Evolutionary conservation across 2,113 vertebrate species (phyloP), one percentile per base, ranked within the genome.

Genomic region (Strix aluco): DNA sequence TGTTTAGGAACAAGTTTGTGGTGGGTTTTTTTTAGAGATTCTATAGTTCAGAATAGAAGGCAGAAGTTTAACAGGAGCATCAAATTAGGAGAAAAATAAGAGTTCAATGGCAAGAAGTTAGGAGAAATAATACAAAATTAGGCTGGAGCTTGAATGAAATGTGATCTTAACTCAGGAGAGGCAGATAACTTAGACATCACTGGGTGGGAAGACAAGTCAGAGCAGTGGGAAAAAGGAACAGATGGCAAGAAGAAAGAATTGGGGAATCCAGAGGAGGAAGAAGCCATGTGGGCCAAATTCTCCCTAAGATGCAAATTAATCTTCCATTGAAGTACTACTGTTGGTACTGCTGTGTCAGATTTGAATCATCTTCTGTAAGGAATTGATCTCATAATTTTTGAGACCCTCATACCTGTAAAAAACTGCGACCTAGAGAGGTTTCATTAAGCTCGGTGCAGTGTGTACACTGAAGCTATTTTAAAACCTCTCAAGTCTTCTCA

Each of bases 131-230:
- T 55, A n/a, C 2, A 80, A 66, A 90, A 79, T 77, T 40, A 71
- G 21, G 17, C 25, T 88, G 29, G 22, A 84, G 15, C n/a, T 90
- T 80, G 66, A 91, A 82, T 62, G 29, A 80, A 91, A 73, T 82
- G 26, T 66, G 67, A 55, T 92, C 58, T 73, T 82, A 90, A 42
- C 62, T 86, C 27, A 30, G 34, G 59, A 95, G 79, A 92, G 49
- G 13, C 61, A 73, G 58, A 66, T 96, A 95, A 96, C 81, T 87
- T 94, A 92, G 95, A 92, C 59, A 92, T 95, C 86, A 94, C 71
- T 75, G 71, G 49, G 61, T 10, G 34, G 66, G 66, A 85, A 94
- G 84, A 91, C 54, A 89, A 95, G 74, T 93, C 74, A 97, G 88
- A 96, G 83, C 83, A 89, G n/a, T 92, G 91, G 88, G 83, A 88